phyloP scores from a whole-genome alignment of 2,113 vertebrate genomes.

The Colinus virginianus region DNA sequence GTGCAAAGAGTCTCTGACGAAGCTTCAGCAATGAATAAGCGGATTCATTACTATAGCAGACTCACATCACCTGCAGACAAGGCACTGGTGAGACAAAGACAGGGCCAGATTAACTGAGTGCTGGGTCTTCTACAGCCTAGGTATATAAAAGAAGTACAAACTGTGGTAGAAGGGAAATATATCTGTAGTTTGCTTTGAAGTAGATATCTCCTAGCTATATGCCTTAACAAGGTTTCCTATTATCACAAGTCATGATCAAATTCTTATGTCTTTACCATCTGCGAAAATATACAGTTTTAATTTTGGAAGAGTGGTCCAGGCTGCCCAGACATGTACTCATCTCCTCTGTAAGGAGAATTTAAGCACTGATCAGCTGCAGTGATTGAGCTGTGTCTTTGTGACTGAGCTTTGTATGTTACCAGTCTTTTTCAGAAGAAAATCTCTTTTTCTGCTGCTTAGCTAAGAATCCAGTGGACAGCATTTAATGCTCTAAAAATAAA shows the following conservation, averaged over 20 bases:
- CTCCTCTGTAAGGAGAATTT: background rate
- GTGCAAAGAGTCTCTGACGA: conserved; percentile 87
- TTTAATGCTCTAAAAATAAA: background rate
- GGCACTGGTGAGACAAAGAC: conserved; percentile 83
- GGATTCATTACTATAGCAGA: conserved; percentile 92
- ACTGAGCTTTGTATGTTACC: background rate
- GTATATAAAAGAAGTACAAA: background rate
- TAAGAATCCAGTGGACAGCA: background rate
- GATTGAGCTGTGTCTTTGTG: background rate
- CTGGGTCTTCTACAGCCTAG: background rate
- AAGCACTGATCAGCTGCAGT: background rate
- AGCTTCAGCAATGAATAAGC: conserved; percentile 92
- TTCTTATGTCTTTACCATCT: background rate
- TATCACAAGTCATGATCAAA: background rate
- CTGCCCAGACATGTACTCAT: background rate
- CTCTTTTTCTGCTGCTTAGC: background rate
- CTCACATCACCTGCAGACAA: conserved; percentile 87
- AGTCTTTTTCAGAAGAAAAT: background rate
- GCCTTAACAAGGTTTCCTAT: background rate
- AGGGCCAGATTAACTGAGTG: background rate
- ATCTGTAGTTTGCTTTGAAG: background rate
- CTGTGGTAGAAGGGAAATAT: background rate
- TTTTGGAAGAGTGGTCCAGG: background rate
- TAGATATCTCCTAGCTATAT: background rate
- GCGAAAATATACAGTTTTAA: background rate